Evolutionary conservation across 2,888 invertebrate genomes (phyloP).

Genomic region (Caenorhabditis sp.): DNA sequence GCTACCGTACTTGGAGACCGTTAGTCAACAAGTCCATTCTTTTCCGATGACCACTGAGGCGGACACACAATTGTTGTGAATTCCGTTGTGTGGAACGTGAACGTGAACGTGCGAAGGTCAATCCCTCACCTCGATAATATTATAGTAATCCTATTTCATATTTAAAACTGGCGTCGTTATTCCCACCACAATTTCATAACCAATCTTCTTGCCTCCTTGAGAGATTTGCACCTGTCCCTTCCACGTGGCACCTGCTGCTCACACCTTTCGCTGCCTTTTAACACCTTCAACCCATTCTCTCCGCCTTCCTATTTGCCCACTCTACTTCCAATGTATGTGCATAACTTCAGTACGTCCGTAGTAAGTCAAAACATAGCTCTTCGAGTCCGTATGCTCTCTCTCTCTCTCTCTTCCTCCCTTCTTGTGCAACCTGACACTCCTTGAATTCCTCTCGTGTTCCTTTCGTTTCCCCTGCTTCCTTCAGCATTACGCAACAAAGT

Average conservation of each 20-base stretch:
- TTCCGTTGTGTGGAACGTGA: constrained; percentile 4
- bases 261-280: constrained; percentile 7
- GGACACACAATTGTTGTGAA: background rate
- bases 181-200: background rate
- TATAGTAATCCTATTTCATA: constrained; percentile 31
- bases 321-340: constrained; percentile 15
- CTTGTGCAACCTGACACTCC: constrained; percentile 48
- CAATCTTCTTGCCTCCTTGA: too few species aligned
- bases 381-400: too few species aligned
- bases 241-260: constrained; percentile 6
- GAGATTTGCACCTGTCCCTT: background rate
- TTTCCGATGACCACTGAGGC: constrained; percentile 11
- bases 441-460: constrained; percentile 30
- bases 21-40: too few species aligned
- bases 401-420: background rate
- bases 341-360: constrained; percentile 6
- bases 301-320: background rate
- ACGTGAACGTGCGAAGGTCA: constrained; percentile 29
- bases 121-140: background rate
- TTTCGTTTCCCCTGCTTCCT: background rate
- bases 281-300: constrained; percentile 2
- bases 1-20: constrained; percentile 14
- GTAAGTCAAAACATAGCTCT: constrained; percentile 37
- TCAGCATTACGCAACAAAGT: constrained; percentile 38
- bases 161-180: too few species aligned